These are phyloP conservation scores for Solenodon paradoxus DNA, from an alignment of 2,113 vertebrate genomes.

Conservation along the genomic window DNA sequence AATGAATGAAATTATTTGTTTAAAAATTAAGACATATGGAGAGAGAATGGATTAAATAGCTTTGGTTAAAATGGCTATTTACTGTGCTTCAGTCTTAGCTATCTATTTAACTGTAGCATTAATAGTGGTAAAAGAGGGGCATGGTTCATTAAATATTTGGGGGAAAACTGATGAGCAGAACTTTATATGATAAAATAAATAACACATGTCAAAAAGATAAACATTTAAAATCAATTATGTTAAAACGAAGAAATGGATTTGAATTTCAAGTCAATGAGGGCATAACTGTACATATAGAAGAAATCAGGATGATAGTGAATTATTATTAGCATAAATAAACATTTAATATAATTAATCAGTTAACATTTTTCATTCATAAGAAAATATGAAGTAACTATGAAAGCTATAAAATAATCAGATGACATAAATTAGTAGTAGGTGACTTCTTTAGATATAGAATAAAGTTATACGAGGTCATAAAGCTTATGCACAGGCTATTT, in stretches of 20 bases:
- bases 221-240: conserved; percentile 1
- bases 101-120: background rate
- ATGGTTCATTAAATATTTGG: background rate
- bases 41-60: background rate
- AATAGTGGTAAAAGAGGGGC: background rate
- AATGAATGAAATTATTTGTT: background rate
- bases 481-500: background rate
- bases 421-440: background rate
- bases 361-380: background rate
- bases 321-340: background rate
- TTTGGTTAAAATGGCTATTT: background rate
- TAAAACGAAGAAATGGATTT: background rate
- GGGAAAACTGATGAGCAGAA: background rate
- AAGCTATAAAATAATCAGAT: background rate
- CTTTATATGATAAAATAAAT: background rate
- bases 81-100: background rate
- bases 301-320: background rate
- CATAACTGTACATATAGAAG: background rate
- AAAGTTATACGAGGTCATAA: background rate
- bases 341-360: background rate
- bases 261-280: background rate
- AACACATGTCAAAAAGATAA: background rate
- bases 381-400: background rate
- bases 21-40: background rate
- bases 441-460: background rate